Conservation (phyloP, 2,797 vertebrate species). For the Notolepis coatsorum region DNA sequence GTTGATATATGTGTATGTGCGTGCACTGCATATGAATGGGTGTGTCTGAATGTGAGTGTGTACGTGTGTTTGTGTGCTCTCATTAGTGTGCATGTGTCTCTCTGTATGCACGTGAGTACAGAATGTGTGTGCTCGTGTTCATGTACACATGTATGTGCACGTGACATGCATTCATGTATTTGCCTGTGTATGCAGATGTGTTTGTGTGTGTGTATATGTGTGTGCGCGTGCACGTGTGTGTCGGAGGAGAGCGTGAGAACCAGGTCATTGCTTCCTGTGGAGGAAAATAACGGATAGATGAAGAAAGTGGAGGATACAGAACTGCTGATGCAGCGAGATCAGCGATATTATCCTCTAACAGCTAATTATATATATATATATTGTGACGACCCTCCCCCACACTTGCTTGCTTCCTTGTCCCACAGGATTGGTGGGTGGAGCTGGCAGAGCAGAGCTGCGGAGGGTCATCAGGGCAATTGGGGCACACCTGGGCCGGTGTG, state of each 20-base stretch:
- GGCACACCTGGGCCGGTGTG: too few relatives aligned
- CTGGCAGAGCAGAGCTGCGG: too few relatives aligned
- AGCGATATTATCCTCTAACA: constrained; percentile 31
- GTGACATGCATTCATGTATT: background rate
- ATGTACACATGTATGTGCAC: background rate
- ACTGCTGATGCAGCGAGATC: constrained; percentile 59
- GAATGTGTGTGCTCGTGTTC: background rate
- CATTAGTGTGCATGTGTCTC: background rate
- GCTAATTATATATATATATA: constrained; percentile 67
- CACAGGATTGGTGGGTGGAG: too few relatives aligned
- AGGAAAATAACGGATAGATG: constrained; percentile 17
- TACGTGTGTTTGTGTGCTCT: constrained; percentile 9
- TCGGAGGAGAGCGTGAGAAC: constrained; percentile 60
- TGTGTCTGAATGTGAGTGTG: background rate
- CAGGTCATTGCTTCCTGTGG: constrained; percentile 48
- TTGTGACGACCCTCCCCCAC: too few relatives aligned
- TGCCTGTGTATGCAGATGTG: background rate
- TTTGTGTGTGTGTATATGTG: constrained; percentile 11
- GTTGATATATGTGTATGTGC: background rate
- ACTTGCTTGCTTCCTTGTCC: too few relatives aligned
- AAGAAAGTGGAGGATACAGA: constrained; percentile 28
- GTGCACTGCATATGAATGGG: background rate
- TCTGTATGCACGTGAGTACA: background rate
- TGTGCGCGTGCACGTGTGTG: constrained; percentile 25
- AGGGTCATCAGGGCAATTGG: too few relatives aligned